Evolutionary conservation across 2,888 invertebrate species (phyloP).

Genomic region (Dasysyrphus tricinctus): DNA sequence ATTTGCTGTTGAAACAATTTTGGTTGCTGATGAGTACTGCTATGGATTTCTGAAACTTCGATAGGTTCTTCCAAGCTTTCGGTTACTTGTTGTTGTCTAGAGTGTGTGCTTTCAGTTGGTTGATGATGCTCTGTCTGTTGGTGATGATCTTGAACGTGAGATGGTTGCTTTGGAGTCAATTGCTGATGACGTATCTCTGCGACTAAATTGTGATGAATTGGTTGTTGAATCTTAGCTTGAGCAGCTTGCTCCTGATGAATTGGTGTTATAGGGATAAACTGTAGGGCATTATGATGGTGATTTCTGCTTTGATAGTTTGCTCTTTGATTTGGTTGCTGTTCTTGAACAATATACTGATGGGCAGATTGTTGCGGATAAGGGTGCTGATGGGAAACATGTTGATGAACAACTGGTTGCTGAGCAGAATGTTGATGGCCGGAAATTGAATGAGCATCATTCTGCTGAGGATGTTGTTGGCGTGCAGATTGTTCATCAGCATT

Average conservation of each 20-base stretch:
- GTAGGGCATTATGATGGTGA: neutral
- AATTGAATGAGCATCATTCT: constrained; percentile 37
- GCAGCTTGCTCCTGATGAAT: neutral
- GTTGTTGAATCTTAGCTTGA: constrained; percentile 2
- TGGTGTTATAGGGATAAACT: neutral
- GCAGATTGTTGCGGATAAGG: neutral
- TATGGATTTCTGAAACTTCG: constrained; percentile 21
- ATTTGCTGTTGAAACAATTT: constrained; percentile 31
- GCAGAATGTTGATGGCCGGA: neutral
- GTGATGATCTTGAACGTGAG: neutral
- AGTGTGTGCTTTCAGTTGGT: neutral
- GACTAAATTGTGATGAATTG: constrained; percentile 44
- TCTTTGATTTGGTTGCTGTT: constrained; percentile 1
- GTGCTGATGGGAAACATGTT: neutral
- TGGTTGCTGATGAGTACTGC: constrained; percentile 48
- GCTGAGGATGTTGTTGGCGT: neutral
- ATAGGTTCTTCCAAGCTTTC: constrained; percentile 18
- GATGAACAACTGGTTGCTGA: neutral
- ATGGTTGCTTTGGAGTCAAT: neutral
- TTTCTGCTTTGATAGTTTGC: neutral
- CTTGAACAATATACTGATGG: neutral
- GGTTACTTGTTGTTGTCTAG: constrained; percentile 17
- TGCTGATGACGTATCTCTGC: constrained; percentile 49
- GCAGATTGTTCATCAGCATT: neutral
- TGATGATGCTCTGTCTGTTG: neutral